Conservation (phyloP, 2,888 invertebrate genomes). For the Oxyteleia sp. region DNA sequence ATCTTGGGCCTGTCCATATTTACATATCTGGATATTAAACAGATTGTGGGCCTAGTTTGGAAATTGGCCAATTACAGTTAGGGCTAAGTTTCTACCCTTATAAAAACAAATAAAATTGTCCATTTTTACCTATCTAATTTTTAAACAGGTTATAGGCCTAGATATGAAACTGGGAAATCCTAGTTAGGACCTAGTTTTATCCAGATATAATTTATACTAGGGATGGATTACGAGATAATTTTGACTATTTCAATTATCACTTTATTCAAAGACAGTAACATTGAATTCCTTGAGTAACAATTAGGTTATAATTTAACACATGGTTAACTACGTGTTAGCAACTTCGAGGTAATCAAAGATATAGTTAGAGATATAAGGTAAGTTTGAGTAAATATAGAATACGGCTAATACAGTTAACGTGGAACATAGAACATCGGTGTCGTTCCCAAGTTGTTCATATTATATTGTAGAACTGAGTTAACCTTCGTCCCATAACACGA, state of each 20-base stretch:
- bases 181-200: no score
- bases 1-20: no score
- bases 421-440: slow-evolving; percentile 23
- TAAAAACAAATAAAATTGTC: no score
- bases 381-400: slow-evolving; percentile 34
- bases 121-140: no score
- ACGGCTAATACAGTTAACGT: slow-evolving; percentile 14
- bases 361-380: slow-evolving; percentile 22
- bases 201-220: no score
- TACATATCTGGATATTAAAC: no score
- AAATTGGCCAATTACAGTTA: no score
- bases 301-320: slow-evolving; percentile 17
- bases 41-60: no score
- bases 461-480: slow-evolving; percentile 25
- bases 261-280: not conserved
- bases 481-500: slow-evolving; percentile 17
- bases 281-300: slow-evolving; percentile 11
- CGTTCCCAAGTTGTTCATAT: slow-evolving; percentile 25
- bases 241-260: not conserved
- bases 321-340: slow-evolving; percentile 22
- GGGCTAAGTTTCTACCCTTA: no score
- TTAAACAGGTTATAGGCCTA: no score
- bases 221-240: not conserved
- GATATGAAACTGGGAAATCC: no score
- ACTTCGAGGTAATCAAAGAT: slow-evolving; percentile 31